Base-by-base conservation (phyloP, 1,140 invertebrate genomes). In the Drosophila nigromelanica region DNA sequence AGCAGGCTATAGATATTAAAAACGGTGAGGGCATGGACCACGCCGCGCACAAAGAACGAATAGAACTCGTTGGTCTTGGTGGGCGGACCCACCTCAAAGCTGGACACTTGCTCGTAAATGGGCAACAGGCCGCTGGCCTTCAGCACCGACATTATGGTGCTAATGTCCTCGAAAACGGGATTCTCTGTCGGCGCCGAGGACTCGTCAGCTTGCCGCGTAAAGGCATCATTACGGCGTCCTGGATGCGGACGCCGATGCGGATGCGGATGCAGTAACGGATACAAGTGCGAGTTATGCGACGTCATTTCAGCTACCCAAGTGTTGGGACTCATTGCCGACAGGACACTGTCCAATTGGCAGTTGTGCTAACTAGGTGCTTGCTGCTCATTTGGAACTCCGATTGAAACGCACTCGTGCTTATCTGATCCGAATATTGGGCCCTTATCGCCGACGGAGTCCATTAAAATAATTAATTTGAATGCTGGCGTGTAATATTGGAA, bases 1-100 rank as follows among this genome's bases (percentile, higher is more conserved):
- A 91, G 58, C 5, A 91, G 50, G 42, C 80, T 91, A 40, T 91
- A 91, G 18, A 91, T 64, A 39, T 91, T 91, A 24, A 91, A 91
- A 30, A 91, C 56, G 45, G 90, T 91, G 3, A 91, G 42, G 6
- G 76, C 76, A 14, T 91, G 90, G 10, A 91, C 71, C 0, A 90
- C 78, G 24, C 80, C 78, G 0, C 90, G 72, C 14, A 91, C 73
- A 27, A 90, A 89, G 37, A 89, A 89, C 10, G 90, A 89, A 59
- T 91, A 91, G 47, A 80, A 82, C 60, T 90, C 80, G 21, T 83
- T 79, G 21, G 74, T 63, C 30, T 74, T 82, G 43, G 58, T 89
- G 8, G 90, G 90, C 21, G 87, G 83, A 10, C 78, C 90, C 45
- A 91, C 70, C 55, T 91, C 80, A 39, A 86, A 90, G 48, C 62